A percentile compares a stretch with the other conserved stretches of the same genome.
Evolutionary conservation across 2,113 vertebrate genomes (phyloP).

Genomic region (Elgaria multicarinata): DNA sequence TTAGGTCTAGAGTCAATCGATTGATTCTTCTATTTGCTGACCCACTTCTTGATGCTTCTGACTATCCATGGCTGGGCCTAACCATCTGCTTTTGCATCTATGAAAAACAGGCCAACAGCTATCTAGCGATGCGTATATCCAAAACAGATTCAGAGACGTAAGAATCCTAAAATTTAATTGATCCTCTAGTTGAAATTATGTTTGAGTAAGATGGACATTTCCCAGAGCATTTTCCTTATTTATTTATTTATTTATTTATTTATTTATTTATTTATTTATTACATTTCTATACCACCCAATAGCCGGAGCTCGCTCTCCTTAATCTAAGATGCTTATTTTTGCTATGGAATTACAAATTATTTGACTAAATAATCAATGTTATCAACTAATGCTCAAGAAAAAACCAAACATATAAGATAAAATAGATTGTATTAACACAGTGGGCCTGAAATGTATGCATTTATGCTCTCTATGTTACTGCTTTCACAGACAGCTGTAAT

Average conservation of each 20-base stretch:
- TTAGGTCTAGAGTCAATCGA: too few relatives aligned
- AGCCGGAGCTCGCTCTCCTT: too few relatives aligned
- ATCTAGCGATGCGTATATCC: not conserved
- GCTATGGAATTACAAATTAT: constrained; percentile 17
- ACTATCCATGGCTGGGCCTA: not conserved
- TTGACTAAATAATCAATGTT: constrained; percentile 3
- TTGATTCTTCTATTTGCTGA: too few relatives aligned
- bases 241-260: too few relatives aligned
- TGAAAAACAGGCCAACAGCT: not conserved
- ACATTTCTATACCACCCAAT: too few relatives aligned
- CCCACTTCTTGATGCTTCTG: not conserved
- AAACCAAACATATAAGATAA: not conserved
- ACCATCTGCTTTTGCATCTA: not conserved
- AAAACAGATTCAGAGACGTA: not conserved
- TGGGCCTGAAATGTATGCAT: constrained; percentile 21
- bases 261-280: too few relatives aligned
- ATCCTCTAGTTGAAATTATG: not conserved
- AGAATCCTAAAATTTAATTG: not conserved
- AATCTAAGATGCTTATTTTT: not conserved
- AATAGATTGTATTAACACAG: constrained; percentile 9
- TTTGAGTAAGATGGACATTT: not conserved
- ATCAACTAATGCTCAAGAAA: constrained; percentile 18
- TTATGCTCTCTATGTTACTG: constrained; percentile 26
- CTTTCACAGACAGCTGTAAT: constrained; percentile 34
- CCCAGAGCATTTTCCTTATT: not conserved